Conservation (phyloP, 1,140 invertebrate species). For the Aphidius ervi region DNA sequence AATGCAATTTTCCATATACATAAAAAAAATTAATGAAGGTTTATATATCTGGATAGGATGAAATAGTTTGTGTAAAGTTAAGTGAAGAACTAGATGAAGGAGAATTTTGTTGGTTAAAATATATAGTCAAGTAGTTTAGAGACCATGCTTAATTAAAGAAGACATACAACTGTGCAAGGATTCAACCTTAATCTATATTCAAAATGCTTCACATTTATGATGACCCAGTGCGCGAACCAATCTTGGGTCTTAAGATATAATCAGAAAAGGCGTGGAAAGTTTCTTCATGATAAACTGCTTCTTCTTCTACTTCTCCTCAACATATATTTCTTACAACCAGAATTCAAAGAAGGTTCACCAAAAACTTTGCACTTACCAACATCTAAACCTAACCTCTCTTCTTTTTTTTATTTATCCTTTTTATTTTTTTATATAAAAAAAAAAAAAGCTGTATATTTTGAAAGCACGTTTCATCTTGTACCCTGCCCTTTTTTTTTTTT, state of each 20-base stretch:
- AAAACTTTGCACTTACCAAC: not conserved
- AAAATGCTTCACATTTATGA: conserved; percentile 21
- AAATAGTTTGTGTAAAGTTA: conserved; percentile 19
- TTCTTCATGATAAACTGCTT: conserved; percentile 14
- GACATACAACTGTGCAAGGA: conserved; percentile 28
- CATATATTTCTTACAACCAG: not conserved
- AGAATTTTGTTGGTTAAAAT: not conserved
- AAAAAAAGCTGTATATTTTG: too few relatives aligned
- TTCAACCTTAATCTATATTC: conserved; percentile 8
- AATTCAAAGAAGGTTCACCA: conserved; percentile 4
- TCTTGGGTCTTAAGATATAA: conserved; percentile 18
- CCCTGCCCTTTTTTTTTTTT: not conserved
- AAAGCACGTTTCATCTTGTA: too few relatives aligned
- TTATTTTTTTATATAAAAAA: too few relatives aligned
- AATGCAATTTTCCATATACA: conserved; percentile 4
- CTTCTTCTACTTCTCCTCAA: conserved; percentile 14
- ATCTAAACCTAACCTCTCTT: too few relatives aligned
- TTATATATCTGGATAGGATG: not conserved
- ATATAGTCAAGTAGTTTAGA: conserved; percentile 16
- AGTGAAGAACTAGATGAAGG: conserved; percentile 12
- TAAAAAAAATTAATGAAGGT: conserved; percentile 15
- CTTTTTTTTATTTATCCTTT: too few relatives aligned
- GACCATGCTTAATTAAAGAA: conserved; percentile 36
- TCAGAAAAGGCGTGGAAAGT: conserved; percentile 22
- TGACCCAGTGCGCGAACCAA: conserved; percentile 28